Evolutionary conservation across 1,140 invertebrate genomes (phyloP).

Genomic region (Caenorhabditis briggsae): DNA sequence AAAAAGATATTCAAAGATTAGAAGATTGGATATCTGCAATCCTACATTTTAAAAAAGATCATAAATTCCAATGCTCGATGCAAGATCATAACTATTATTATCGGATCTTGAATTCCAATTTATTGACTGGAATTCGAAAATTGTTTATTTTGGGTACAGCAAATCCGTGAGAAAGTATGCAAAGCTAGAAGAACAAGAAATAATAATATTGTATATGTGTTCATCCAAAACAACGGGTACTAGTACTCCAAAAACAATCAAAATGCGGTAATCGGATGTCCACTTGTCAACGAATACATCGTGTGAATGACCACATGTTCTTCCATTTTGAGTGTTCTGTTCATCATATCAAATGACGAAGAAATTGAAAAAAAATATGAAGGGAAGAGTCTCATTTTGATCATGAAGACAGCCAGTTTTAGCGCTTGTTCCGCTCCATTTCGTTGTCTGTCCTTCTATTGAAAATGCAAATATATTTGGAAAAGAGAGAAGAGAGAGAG

Average conservation of each 20-base stretch:
- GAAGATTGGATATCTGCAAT: too few relatives aligned
- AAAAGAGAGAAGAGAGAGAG: constrained; percentile 11
- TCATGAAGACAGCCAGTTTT: constrained; percentile 24
- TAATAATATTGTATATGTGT: neutral
- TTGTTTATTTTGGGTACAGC: too few relatives aligned
- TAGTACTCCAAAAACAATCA: constrained; percentile 18
- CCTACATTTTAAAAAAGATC: too few relatives aligned
- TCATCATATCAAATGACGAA: neutral
- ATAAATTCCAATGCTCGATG: too few relatives aligned
- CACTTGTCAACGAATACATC: constrained; percentile 52
- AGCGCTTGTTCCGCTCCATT: constrained; percentile 53
- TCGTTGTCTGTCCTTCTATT: constrained; percentile 49
- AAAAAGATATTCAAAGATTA: too few relatives aligned
- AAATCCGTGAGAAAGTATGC: neutral
- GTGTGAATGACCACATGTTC: constrained; percentile 47
- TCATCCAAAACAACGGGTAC: neutral
- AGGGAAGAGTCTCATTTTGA: neutral
- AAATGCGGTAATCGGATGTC: constrained; percentile 46
- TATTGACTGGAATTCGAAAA: too few relatives aligned
- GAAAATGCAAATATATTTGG: constrained; percentile 45
- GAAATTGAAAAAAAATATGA: neutral
- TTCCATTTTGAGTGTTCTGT: neutral
- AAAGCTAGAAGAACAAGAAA: neutral
- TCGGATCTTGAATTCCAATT: too few relatives aligned
- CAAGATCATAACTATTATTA: too few relatives aligned